Base-by-base conservation (phyloP, 2,113 vertebrate species). In the Ageneiosus marmoratus region DNA sequence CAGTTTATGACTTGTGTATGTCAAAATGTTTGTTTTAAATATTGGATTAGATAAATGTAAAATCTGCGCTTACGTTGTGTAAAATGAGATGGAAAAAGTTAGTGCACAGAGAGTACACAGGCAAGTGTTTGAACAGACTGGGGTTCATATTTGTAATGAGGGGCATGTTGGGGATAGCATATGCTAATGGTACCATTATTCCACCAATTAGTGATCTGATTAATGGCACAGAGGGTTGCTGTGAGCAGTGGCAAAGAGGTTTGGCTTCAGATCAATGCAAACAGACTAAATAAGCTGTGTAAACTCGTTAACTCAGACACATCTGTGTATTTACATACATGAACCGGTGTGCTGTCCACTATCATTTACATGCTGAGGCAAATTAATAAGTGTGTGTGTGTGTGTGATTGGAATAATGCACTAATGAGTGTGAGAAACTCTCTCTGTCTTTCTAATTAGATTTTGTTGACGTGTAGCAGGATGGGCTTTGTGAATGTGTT, bases 231-330 rank as follows among this genome's bases (percentile, higher is more conserved):
- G 90, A 92, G 73, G 83, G 83, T 84, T 88, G 87, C 90, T 85
- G 83, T 89, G 83, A 88, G 58, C 84, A 27, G 70, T 85, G 84
- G 87, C 87, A 87, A 88, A 90, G 90, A 73, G 89, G 88, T 90
- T 89, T 87, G 86, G 85, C 87, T 86, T 84, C 18, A 90, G 92
- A 95, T 95, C 94, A 93, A 94, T 95, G 93, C 91, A 93, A 95
- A 95, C 80, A n/a, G 86, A 90, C 83, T 89, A 91, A 94, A 93
- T 92, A 92, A 91, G 90, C 91, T 88, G 90, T 92, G 91, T 92
- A 92, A 90, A 90, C 90, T 91, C 90, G 91, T 92, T 91, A 93
- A 88, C 88, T 80, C 62, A 85, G 69, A 58, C 65, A 63, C 41
- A 58, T 41, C 63, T 58, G 50, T 82, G 88, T 56, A 93, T 93